Conservation (phyloP, 2,797 vertebrate genomes). For the Graptemys geographica region DNA sequence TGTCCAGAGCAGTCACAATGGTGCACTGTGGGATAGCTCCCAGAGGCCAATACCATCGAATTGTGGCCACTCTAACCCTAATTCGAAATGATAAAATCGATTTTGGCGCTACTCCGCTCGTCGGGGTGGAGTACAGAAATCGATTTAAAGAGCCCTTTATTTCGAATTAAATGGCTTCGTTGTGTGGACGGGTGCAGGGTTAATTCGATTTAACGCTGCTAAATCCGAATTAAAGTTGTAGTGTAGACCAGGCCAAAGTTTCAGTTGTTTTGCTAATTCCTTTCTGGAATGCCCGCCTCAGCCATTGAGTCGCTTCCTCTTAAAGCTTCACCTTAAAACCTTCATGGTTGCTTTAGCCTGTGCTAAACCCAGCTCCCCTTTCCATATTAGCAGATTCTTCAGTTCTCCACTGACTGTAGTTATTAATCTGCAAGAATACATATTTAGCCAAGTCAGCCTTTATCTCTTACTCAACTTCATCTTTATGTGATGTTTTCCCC, state of each 20-base stretch:
- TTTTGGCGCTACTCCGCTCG: too few species aligned
- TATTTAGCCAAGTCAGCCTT: constrained; percentile 23
- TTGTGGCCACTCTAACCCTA: too few species aligned
- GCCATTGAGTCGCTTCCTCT: constrained; percentile 75
- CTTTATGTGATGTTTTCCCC: neutral
- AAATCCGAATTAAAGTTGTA: too few species aligned
- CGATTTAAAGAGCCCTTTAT: too few species aligned
- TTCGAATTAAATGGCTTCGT: too few species aligned
- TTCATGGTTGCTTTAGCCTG: constrained; percentile 53
- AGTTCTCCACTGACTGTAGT: constrained; percentile 8
- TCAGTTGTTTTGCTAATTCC: constrained; percentile 14
- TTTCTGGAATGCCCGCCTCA: constrained; percentile 49
- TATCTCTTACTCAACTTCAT: neutral
- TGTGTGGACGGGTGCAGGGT: too few species aligned
- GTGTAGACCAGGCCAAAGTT: neutral
- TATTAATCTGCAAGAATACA: constrained; percentile 40
- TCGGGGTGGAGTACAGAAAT: too few species aligned
- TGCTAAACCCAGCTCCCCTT: neutral
- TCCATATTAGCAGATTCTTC: constrained; percentile 14
- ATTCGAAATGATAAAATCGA: too few species aligned
- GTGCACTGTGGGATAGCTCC: too few species aligned
- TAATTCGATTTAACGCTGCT: too few species aligned
- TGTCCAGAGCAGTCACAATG: too few species aligned
- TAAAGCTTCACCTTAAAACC: constrained; percentile 12
- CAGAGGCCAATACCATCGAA: too few species aligned